Percentiles rank a stretch among this genome's conserved stretches.
Evolutionary conservation across 1,140 invertebrate genomes (phyloP).

Genomic region (Archegozetes longisetosus): DNA sequence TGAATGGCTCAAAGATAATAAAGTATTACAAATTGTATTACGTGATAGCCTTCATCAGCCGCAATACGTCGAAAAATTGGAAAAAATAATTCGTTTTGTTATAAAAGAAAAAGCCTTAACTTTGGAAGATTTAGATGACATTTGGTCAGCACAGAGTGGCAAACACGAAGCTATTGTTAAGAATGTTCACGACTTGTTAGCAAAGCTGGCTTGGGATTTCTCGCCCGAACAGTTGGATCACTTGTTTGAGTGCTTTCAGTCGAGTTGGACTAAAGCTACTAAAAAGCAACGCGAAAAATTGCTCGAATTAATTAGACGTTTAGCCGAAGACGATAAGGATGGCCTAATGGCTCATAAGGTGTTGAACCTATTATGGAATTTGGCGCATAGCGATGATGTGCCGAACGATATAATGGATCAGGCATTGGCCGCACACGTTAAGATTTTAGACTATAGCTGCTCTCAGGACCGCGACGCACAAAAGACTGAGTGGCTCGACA

Average conservation of each 20-base stretch:
- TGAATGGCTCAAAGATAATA: conserved; percentile 91
- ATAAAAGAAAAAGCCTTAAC: conserved; percentile 87
- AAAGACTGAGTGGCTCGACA: conserved; percentile 86
- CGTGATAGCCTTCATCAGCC: conserved; percentile 91
- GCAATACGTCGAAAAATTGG: conserved; percentile 89
- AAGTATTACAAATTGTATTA: conserved; percentile 85
- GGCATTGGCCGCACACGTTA: conserved; percentile 81
- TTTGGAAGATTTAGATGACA: conserved; percentile 73
- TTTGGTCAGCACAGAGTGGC: conserved; percentile 88
- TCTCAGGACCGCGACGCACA: conserved; percentile 85
- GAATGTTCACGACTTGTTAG: conserved; percentile 89
- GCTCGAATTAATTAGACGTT: conserved; percentile 76
- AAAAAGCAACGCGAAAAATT: conserved; percentile 91
- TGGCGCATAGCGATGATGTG: conserved; percentile 88
- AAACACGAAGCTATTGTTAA: conserved; percentile 92
- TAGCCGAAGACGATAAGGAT: conserved; percentile 96
- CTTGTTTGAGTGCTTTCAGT: conserved; percentile 89
- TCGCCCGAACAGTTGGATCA: conserved; percentile 92
- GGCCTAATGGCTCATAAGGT: conserved; percentile 96
- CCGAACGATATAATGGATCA: conserved; percentile 96
- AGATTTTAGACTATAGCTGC: conserved; percentile 95
- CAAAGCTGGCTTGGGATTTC: conserved; percentile 95
- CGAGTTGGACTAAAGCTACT: conserved; percentile 86
- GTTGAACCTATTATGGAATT: conserved; percentile 86
- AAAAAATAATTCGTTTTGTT: conserved; percentile 91